Base-by-base conservation (phyloP, 2,113 vertebrate genomes). In the Sceloporus undulatus region DNA sequence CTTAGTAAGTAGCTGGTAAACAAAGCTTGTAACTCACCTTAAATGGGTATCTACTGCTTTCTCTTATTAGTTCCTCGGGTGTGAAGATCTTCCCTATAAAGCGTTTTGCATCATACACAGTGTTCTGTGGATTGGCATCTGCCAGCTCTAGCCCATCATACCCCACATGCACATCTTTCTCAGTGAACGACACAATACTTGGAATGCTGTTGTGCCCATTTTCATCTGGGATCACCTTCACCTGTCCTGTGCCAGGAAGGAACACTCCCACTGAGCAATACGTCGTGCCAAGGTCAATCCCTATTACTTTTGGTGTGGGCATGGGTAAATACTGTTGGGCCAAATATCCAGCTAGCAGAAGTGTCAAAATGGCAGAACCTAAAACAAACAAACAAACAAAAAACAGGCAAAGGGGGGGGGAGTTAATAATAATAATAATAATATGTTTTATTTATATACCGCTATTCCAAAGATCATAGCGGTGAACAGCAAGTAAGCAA, bases 211-310 rank as follows among this genome's bases (percentile, higher is more conserved):
- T 97, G 89, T 97, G 97, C 8, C 98, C 98, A 1, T 96, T 94
- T 86, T 98, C 96, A 59, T 99, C 98, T 0, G 91, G 94, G 2
- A 99, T 98, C 78, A 99, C 98, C 94, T 97, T 97, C 88, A 99
- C 98, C 1, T 97, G 96, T 40, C 98, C 99, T 0, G 96, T 97
- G 3, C 98, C 98, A 1, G 99, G 96, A 87, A 98, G 98, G 94
- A 99, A 99, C 13, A 99, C 98, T 0, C 97, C 99, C 0, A 99
- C 98, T 0, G 98, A 99, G 94, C 98, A 99, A 93, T 99, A 99
- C 0, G 99, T 99, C 8, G 99, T 99, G 38, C 98, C 98, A 48
- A 99, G 97, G 88, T 99, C 99, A 91, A 99, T 94, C 19, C 99
- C 99, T n/a, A 99, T 97, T 9, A 99, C 98, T 92, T 94, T 98